Base-by-base conservation (phyloP, 2,797 vertebrate species). In the Tapirus indicus region DNA sequence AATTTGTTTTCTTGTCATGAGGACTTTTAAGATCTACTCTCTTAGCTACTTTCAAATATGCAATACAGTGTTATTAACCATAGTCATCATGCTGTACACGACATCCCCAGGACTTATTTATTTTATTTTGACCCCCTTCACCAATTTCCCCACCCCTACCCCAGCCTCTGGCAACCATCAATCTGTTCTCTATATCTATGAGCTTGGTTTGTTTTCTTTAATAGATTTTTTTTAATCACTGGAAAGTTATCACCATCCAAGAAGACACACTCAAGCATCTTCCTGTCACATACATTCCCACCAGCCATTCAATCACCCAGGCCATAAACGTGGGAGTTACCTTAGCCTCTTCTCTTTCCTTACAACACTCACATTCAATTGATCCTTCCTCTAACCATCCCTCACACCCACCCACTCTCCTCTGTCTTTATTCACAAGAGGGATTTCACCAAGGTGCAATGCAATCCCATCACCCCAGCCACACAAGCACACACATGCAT, bases 51-150 rank as follows among this genome's bases (percentile, higher is more conserved):
- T 6, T 23, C 32, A 32, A 2, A 27, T 7, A 5, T 0, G 12
- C 6, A 13, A 16, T 5, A 3, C 35, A 27, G 32, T 1, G 0
- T 3, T 18, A 5, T 1, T 2, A 20, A 35, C 64, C 9, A 12
- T 1, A 6, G 29, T 12, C 21, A 0, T 38, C 77, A 11, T 2
- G 9, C 68, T 6, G 20, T 0, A 4, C 14, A 0, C 0, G 0
- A 4, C 4, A n/a, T 17, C n/a, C 41, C 3, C 1, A 0, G 8
- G 17, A 1, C 11, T 14, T 32, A 9, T 47, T 7, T 20, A 10
- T 4, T 80, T 32, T 4, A 10, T 32, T 41, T 1, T 8, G 44
- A 92, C 1, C 27, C 32, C n/a, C 16, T 38, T 32, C 13, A 2
- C 32, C 52, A n/a, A 18, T 4, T 20, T 41, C 90, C 44, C 7